Percentiles rank a stretch among this genome's conserved stretches.
Conservation (phyloP, 2,888 invertebrate genomes). For the Melolontha melolontha region DNA sequence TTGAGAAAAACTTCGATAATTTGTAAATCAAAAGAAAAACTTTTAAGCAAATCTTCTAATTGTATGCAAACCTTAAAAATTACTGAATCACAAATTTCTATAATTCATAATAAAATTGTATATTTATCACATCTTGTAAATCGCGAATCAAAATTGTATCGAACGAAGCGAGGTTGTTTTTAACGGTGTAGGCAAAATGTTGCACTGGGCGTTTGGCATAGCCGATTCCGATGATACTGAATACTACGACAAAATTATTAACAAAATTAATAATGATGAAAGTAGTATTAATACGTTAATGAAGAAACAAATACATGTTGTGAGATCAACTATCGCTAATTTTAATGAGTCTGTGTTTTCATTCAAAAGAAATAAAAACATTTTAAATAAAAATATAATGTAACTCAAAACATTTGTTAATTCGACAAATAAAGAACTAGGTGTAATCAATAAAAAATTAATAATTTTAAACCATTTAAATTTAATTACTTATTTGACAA, state of each 20-base stretch:
- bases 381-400: slow-evolving; percentile 4
- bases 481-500: slow-evolving; percentile 2
- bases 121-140: not conserved
- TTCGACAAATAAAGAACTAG: not conserved
- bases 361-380: slow-evolving; percentile 8
- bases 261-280: slow-evolving; percentile 7
- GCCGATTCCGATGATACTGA: slow-evolving; percentile 17
- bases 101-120: not conserved
- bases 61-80: not conserved
- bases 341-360: slow-evolving; percentile 3
- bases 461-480: not conserved
- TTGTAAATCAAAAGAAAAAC: too few species aligned
- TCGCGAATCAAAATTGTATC: not conserved
- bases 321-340: slow-evolving; percentile 6
- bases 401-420: not conserved
- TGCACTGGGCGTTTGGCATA: slow-evolving; percentile 8
- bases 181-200: slow-evolving; percentile 11
- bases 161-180: slow-evolving; percentile 3
- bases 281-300: not conserved
- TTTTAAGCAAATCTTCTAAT: not conserved
- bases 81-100: not conserved
- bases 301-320: not conserved
- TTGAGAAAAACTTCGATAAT: too few species aligned
- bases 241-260: slow-evolving; percentile 7
- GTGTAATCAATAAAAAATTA: not conserved